Evolutionary conservation across 2,113 vertebrate genomes (phyloP).

Genomic region (Rallus limicola): DNA sequence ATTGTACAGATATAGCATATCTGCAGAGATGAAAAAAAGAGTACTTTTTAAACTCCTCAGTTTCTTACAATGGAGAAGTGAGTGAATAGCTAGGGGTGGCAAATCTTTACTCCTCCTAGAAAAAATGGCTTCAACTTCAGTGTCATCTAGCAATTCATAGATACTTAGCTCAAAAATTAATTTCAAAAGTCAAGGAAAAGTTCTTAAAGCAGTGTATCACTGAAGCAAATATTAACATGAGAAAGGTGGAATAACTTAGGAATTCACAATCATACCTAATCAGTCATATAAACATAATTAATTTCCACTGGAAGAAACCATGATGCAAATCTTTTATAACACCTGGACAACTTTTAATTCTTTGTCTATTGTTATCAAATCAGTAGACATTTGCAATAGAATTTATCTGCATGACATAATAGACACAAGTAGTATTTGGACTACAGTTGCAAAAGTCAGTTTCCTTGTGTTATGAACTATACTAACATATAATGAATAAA

Average conservation of each 20-base stretch:
- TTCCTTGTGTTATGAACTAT: neutral
- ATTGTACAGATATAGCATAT: neutral
- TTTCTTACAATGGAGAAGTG: neutral
- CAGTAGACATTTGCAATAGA: neutral
- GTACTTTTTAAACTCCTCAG: neutral
- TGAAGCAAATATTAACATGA: neutral
- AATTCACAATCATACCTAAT: neutral
- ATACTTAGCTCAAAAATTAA: neutral
- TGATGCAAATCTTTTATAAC: neutral
- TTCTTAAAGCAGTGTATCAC: neutral
- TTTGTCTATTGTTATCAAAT: neutral
- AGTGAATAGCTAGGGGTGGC: neutral
- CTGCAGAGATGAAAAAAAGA: neutral
- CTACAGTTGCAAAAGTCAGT: neutral
- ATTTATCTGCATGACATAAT: neutral
- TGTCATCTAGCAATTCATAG: neutral
- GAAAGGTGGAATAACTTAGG: neutral
- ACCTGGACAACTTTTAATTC: neutral
- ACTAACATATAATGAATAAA: neutral
- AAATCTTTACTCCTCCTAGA: neutral
- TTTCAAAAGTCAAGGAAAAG: neutral
- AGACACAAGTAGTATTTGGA: neutral
- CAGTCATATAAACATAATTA: neutral
- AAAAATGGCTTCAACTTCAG: neutral
- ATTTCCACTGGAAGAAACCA: neutral